phyloP scores from a whole-genome alignment of 30 jellyfish, hydroid and myxozoan genomes.

The Turritopsis rubra region DNA sequence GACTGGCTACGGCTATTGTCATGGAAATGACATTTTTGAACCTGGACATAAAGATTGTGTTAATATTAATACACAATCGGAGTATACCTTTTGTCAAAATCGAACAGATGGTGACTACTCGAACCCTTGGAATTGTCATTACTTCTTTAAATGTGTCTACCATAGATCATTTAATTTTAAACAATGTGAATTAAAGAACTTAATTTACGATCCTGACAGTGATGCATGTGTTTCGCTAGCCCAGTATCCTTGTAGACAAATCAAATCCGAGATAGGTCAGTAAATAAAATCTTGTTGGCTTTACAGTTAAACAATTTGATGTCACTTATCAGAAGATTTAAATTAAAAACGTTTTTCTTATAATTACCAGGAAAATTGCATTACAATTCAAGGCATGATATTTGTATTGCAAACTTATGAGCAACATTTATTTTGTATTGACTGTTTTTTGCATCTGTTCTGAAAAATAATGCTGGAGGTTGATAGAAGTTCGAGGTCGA shows the following conservation, averaged over 20 bases:
- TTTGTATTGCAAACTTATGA: too few species aligned
- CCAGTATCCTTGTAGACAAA: conserved; percentile 40
- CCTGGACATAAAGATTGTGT: conserved; percentile 16
- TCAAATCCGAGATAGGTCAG: not conserved
- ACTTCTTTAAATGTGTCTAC: conserved; percentile 40
- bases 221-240: conserved; percentile 48
- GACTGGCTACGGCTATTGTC: not conserved
- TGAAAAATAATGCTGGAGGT: too few species aligned
- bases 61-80: not conserved
- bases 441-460: too few species aligned
- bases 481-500: too few species aligned
- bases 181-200: conserved; percentile 27
- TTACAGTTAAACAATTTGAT: not conserved
- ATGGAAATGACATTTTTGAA: conserved; percentile 1
- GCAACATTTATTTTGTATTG: too few species aligned
- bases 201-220: conserved; percentile 52
- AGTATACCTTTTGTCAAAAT: conserved; percentile 46
- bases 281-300: not conserved
- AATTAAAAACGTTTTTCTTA: too few species aligned
- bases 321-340: too few species aligned
- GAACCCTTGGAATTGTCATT: conserved; percentile 72
- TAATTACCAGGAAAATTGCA: too few species aligned
- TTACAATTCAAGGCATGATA: too few species aligned
- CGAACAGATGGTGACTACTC: conserved; percentile 51
- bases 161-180: conserved; percentile 29